These are phyloP conservation scores for Mastacembelus armatus DNA, from an alignment of 2,797 vertebrate genomes.

Conservation along the genomic window DNA sequence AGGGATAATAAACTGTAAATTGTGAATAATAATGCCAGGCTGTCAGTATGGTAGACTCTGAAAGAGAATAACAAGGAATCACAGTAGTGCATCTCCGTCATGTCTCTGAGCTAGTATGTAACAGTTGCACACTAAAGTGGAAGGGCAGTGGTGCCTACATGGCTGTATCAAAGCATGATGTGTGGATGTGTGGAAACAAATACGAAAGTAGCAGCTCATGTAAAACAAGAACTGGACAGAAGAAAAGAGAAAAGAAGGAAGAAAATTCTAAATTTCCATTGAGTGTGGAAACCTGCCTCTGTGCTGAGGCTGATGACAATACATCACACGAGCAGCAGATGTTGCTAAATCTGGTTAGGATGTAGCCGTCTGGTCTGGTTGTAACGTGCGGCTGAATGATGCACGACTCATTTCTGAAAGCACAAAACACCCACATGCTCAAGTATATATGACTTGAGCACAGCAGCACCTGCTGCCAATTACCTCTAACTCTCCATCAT, in stretches of 20 bases:
- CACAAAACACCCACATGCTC: conserved; percentile 29
- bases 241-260: background rate
- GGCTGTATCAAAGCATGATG: conserved; percentile 1
- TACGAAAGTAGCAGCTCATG: conserved; percentile 11
- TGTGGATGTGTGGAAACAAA: conserved; percentile 20
- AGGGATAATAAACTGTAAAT: conserved; percentile 66
- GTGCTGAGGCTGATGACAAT: conserved; percentile 40
- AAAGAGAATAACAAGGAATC: conserved; percentile 38
- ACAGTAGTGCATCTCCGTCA: background rate
- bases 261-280: conserved; percentile 23
- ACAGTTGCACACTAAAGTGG: background rate
- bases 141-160: background rate
- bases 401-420: conserved; percentile 28
- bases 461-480: conserved; percentile 71
- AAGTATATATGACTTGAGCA: conserved; percentile 48
- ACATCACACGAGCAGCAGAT: conserved; percentile 59
- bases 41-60: conserved; percentile 37
- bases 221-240: conserved; percentile 7
- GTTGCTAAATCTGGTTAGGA: conserved; percentile 56
- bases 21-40: conserved; percentile 53
- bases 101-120: background rate
- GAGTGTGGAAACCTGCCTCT: conserved; percentile 11
- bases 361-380: conserved; percentile 47
- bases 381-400: conserved; percentile 45
- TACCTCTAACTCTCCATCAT: conserved; percentile 57